Percentiles rank a stretch among this genome's conserved stretches.
These are phyloP conservation scores for Narcine bancroftii DNA, from an alignment of 2,113 vertebrate species.

Conservation along the genomic window DNA sequence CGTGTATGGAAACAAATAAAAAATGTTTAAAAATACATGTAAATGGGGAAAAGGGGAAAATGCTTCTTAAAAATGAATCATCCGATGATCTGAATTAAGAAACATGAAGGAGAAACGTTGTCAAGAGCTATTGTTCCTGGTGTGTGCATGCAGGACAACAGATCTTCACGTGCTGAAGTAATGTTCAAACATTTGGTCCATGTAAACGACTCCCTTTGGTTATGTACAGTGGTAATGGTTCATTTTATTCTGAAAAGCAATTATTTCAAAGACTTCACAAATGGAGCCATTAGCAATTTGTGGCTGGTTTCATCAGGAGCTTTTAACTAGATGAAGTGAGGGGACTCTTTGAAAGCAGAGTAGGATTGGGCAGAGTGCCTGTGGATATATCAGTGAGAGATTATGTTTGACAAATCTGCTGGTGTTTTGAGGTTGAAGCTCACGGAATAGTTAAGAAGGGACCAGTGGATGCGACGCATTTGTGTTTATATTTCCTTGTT, in stretches of 20 bases:
- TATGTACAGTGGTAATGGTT: neutral
- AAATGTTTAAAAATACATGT: too few relatives aligned
- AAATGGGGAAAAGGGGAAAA: neutral
- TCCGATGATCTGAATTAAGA: neutral
- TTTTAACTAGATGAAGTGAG: neutral
- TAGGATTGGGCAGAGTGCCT: too few relatives aligned
- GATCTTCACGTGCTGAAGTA: neutral
- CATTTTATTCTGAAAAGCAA: neutral
- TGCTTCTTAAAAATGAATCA: neutral
- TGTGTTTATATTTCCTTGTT: too few relatives aligned
- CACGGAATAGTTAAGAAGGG: too few relatives aligned
- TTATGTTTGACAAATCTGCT: too few relatives aligned
- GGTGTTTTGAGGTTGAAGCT: too few relatives aligned
- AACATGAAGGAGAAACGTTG: neutral
- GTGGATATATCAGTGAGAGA: too few relatives aligned
- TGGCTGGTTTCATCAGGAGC: neutral
- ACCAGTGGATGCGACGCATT: too few relatives aligned
- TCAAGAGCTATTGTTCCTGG: neutral
- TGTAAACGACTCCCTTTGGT: neutral
- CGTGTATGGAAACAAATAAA: too few relatives aligned
- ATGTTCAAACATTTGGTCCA: neutral
- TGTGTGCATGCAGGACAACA: neutral
- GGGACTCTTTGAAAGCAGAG: too few relatives aligned
- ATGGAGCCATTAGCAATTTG: neutral
- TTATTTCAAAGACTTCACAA: conserved; percentile 15